These are phyloP conservation scores for Intellagama lesueurii DNA, from an alignment of 2,797 vertebrate genomes.

Conservation along the genomic window DNA sequence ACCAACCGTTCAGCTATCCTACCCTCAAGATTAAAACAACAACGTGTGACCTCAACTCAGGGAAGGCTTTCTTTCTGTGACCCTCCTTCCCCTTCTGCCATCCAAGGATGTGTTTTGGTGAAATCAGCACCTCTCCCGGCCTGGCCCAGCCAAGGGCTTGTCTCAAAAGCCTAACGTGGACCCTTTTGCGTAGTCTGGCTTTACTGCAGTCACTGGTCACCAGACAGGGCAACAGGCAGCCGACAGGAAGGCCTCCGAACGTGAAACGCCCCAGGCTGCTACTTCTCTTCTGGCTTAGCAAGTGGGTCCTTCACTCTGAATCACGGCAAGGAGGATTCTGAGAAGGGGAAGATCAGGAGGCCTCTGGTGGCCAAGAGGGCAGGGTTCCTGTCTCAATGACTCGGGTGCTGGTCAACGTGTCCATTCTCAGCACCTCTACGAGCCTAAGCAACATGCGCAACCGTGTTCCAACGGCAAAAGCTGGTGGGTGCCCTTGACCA, in stretches of 20 bases:
- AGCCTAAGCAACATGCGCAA: constrained; percentile 5
- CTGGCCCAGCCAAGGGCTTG: not conserved
- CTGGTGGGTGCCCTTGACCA: constrained; percentile 39
- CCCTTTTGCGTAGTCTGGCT: not conserved
- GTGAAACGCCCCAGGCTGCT: no score
- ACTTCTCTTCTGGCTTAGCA: not conserved
- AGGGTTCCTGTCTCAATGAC: not conserved
- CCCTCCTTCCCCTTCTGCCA: no score
- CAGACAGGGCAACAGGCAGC: not conserved
- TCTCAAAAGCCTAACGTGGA: not conserved
- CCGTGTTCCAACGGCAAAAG: not conserved
- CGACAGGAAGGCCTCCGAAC: not conserved
- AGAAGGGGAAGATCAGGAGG: no score
- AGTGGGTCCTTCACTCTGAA: not conserved
- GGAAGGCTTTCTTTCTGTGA: not conserved
- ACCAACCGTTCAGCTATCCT: no score
- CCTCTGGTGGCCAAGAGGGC: not conserved
- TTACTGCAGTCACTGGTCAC: not conserved
- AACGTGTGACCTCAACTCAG: not conserved
- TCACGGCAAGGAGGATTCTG: not conserved
- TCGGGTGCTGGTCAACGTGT: constrained; percentile 4
- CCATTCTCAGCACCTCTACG: not conserved
- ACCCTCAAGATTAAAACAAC: not conserved
- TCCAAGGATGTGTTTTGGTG: not conserved
- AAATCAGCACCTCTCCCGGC: not conserved